Evolutionary conservation across 2,797 vertebrate genomes (phyloP), one percentile per base, ranked within the genome.

Genomic region (Hoplostethus atlanticus): DNA sequence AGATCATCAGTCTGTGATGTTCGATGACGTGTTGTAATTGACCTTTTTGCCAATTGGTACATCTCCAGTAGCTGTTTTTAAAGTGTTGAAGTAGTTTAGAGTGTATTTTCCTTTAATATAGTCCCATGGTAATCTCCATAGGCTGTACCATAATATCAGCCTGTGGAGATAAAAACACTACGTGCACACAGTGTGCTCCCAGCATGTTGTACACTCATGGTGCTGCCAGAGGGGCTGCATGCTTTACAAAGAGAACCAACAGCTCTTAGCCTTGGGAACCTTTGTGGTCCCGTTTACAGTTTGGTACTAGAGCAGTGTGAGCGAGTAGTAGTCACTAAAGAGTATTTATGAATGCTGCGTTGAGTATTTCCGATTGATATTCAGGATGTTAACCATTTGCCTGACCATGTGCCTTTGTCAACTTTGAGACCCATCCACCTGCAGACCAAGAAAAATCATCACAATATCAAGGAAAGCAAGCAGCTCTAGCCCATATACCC

Each of bases 401-500:
- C 15, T 36, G 40, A 36, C 38, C n/a, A n/a, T 70, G 52, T 15
- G 6, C 52, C 42, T 67, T 52, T 71, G 63, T 71, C 16, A 6
- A 56, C 47, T 67, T 50, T 71, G 63, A 73, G 64, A 66, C 36
- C 52, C 69, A 38, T 64, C 44, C 0, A 0, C 28, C 8, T 48
- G 0, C 13, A 48, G 64, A 64, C 36, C 42, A 53, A 30, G 25
- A 12, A 67, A 71, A 71, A 60, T 21, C 52, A 12, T 28, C 56
- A 64, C 44, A 55, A 67, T 48, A 74, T 17, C 47, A 62, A 62
- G 53, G 51, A 31, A n/a, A 64, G 46, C 57, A 13, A 17, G 34
- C 25, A 36, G 71, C 57, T 8, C 38, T 51, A 16, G 50, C 73
- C 77, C 53, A 36, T 55, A 50, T 64, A 52, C 64, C 46, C 25